phyloP scores from a whole-genome alignment of 2,888 invertebrate species.

The Flexamia atlantica region DNA sequence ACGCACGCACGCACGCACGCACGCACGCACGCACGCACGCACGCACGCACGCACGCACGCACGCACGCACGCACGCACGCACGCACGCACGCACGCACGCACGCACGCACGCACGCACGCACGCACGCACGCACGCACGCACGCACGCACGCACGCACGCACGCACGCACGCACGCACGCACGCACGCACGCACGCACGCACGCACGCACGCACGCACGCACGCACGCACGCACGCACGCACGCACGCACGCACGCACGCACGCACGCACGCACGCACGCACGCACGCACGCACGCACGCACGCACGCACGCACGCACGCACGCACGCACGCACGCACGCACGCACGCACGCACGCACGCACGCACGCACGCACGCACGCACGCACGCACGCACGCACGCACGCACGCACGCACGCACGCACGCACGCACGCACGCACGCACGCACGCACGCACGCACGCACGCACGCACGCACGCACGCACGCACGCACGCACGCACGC shows the following conservation, averaged over 20 bases:
- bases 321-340: constrained; percentile 57
- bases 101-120: constrained; percentile 63
- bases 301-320: constrained; percentile 57
- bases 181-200: constrained; percentile 57
- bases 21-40: constrained; percentile 36
- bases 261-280: constrained; percentile 57
- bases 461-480: constrained; percentile 57
- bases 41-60: constrained; percentile 42
- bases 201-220: constrained; percentile 53
- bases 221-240: constrained; percentile 56
- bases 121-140: constrained; percentile 60
- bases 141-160: constrained; percentile 58
- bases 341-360: constrained; percentile 57
- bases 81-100: constrained; percentile 61
- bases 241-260: constrained; percentile 57
- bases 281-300: constrained; percentile 57
- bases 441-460: constrained; percentile 57
- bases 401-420: constrained; percentile 57
- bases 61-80: constrained; percentile 42
- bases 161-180: constrained; percentile 57
- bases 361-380: constrained; percentile 57
- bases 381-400: constrained; percentile 57
- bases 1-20: constrained; percentile 36
- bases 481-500: constrained; percentile 57
- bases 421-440: constrained; percentile 57